Base-by-base conservation (phyloP, 2,113 vertebrate species). In the Otis tarda region DNA sequence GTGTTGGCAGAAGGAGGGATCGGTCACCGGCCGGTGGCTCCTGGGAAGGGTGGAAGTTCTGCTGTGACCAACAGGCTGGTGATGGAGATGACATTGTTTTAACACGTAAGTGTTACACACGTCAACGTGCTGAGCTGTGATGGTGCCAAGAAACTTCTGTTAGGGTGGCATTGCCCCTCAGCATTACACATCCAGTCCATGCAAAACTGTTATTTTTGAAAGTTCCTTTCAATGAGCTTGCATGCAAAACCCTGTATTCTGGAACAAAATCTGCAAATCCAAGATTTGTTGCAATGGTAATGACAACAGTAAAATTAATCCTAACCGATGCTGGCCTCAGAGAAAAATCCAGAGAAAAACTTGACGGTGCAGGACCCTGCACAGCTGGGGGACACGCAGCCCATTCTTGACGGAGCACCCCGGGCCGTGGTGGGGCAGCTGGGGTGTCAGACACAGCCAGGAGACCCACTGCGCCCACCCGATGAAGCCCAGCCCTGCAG, bases 31-130 rank as follows among this genome's bases (percentile, higher is more conserved):
- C 5, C 47, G 24, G 24, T 35, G 59, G 69, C 33, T 78, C 57
- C 69, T 64, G 81, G 68, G 52, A 63, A 50, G 28, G 30, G 18
- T 27, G 10, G 60, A 65, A 61, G 22, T 17, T 81, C 21, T 61
- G 55, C 67, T 19, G 45, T 22, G 15, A 20, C 49, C 21, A 52
- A 10, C 1, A 17, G 55, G 19, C 22, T 68, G 77, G 23, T 43
- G 68, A 3, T 13, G n/a, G 61, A 64, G 49, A 24, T 5, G n/a
- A 11, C 28, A 27, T 1, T 64, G 25, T 27, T 35, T 2, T 5
- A 65, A n/a, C 1, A 1, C 3, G 5, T 22, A 19, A n/a, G 37
- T 20, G 27, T 39, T 50, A 19, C 5, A 39, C 0, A 0, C 4
- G 25, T n/a, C 8, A 39, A 4, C 0, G 1, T 31, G 35, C 30